Evolutionary conservation across 2,113 vertebrate species (phyloP), one percentile per base, ranked within the genome.

Genomic region (Eulemur macaco): DNA sequence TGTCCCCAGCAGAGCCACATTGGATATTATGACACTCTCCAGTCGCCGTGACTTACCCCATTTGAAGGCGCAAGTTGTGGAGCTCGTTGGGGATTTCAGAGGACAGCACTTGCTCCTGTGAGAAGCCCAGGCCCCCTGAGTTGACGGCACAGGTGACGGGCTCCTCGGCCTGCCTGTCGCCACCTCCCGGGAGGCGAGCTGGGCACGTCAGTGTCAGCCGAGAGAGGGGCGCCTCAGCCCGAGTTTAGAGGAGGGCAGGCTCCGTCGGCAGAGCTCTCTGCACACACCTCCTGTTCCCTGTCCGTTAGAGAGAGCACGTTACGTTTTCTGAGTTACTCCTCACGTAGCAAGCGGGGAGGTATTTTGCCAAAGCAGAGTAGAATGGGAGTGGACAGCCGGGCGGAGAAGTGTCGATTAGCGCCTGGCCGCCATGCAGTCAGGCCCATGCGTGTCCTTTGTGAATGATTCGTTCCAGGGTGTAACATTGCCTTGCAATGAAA

Each of bases 31-130:
- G 9, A 6, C 31, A 20, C 6, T 64, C 14, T 54, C 37, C 4
- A 0, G 7, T 21, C 37, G 39, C 21, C 6, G 13, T 6, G 5
- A 0, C 17, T 2, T 52, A 17, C 21, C 31, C 8, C 17, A 21
- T 27, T 15, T 31, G 45, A 23, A 64, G 91, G 18, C 20, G 25
- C 5, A 8, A 27, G 37, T 39, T 50, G 10, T 71, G 88, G 73
- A 23, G 34, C 2, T 11, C 0, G 31, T 27, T 42, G 25, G 15
- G 29, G 31, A 29, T 6, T 64, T 52, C 37, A 45, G 82, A 39
- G 56, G 34, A 39, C 8, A 4, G 25, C 34, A 34, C 29, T 6
- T 34, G 12, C n/a, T 27, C 2, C 39, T 25, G 8, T 18, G 12
- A 50, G 74, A 37, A 18, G 1, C 50, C 6, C 23, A 1, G 63